These are phyloP conservation scores for Epizoanthus ramosus DNA, from an alignment of 92 coral and sea anemone genomes.

Conservation along the genomic window DNA sequence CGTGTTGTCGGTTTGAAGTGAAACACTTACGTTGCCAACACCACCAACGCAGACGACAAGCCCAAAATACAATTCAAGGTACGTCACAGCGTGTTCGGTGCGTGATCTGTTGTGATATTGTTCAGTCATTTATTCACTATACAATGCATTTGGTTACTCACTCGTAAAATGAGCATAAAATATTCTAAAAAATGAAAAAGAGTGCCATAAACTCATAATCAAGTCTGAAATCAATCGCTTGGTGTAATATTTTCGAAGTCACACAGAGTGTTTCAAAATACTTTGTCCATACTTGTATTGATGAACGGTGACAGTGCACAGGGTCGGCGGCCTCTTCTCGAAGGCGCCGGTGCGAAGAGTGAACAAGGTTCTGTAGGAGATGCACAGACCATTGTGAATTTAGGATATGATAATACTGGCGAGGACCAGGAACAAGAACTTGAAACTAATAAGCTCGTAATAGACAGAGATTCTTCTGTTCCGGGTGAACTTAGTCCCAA, in stretches of 20 bases:
- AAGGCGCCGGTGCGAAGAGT: no score
- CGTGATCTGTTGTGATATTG: slow-evolving; percentile 32
- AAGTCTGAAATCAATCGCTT: not conserved
- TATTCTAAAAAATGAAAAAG: slow-evolving; percentile 5
- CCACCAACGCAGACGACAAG: slow-evolving; percentile 13
- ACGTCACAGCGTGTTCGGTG: slow-evolving; percentile 27
- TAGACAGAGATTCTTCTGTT: not conserved
- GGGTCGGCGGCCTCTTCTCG: no score
- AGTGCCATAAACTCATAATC: slow-evolving; percentile 2
- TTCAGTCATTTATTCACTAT: not conserved
- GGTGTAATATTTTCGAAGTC: not conserved
- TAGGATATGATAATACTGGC: slow-evolving; percentile 3
- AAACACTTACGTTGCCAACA: not conserved
- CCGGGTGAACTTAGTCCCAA: not conserved
- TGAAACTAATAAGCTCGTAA: slow-evolving; percentile 16
- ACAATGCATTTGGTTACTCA: slow-evolving; percentile 20
- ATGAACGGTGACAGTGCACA: no score
- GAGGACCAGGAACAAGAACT: not conserved
- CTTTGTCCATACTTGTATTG: no score
- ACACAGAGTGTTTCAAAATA: no score
- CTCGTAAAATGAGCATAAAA: slow-evolving; percentile 43
- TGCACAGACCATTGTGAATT: not conserved
- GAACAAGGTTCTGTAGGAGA: no score
- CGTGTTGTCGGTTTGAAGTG: not conserved
- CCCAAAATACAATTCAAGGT: slow-evolving; percentile 15